Percentiles rank a stretch among this genome's conserved stretches.
phyloP scores from a whole-genome alignment of 2,797 vertebrate species.

The Malurus splendens region DNA sequence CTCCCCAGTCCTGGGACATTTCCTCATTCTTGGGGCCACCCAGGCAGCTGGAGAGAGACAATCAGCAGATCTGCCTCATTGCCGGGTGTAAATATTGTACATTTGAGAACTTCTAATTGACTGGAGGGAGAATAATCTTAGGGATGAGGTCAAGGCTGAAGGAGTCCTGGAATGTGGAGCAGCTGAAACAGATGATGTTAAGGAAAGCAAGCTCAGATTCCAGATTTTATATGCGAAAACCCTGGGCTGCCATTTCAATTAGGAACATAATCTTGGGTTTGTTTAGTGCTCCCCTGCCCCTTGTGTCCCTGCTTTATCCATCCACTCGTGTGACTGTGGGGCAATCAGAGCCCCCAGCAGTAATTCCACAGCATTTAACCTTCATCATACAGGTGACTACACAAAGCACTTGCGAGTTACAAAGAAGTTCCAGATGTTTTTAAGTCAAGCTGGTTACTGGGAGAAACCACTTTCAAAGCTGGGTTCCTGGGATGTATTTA shows the following conservation, averaged over 20 bases:
- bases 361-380: conserved; percentile 41
- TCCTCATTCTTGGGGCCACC: conserved; percentile 29
- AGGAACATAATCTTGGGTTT: conserved; percentile 45
- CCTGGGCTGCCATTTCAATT: conserved; percentile 21
- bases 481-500: background rate
- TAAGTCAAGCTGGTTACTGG: conserved; percentile 2
- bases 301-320: conserved; percentile 20
- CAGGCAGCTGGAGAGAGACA: conserved; percentile 14
- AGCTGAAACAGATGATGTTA: conserved; percentile 43
- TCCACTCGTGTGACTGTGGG: background rate
- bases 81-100: conserved; percentile 2
- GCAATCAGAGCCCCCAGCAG: background rate
- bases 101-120: conserved; percentile 39
- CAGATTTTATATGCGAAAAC: conserved; percentile 25
- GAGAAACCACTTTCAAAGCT: conserved; percentile 23
- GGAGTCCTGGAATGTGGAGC: conserved; percentile 50
- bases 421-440: conserved; percentile 55
- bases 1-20: background rate
- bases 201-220: conserved; percentile 43
- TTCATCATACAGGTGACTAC: conserved; percentile 14
- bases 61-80: background rate
- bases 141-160: conserved; percentile 46
- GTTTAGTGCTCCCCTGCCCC: conserved; percentile 28
- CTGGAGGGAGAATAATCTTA: conserved; percentile 10
- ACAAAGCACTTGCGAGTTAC: background rate